Evolutionary conservation across 2,113 vertebrate genomes (phyloP).

Genomic region (Phocoena sinus): DNA sequence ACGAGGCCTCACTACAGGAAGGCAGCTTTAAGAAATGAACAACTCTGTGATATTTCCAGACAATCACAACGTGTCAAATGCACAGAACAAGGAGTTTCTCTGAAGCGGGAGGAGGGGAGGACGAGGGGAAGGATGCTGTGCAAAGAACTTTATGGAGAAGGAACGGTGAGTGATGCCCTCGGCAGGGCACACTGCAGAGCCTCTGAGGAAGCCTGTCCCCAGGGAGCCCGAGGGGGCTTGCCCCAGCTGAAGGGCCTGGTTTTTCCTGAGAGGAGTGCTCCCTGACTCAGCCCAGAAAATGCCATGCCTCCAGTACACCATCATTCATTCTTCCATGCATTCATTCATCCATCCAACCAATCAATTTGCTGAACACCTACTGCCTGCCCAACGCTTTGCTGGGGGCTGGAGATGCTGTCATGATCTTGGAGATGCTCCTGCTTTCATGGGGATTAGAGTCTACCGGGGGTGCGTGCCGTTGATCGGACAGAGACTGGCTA

Average conservation of each 20-base stretch:
- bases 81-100: conserved; percentile 24
- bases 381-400: not conserved
- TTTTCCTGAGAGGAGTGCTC: not conserved
- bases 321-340: not conserved
- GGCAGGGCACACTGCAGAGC: not conserved
- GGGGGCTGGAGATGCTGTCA: not conserved
- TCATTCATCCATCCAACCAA: not conserved
- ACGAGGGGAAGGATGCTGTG: not conserved
- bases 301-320: not conserved
- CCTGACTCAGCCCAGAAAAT: not conserved
- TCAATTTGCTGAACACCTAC: not conserved
- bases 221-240: not conserved
- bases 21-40: conserved; percentile 18
- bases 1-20: not conserved
- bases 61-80: not conserved
- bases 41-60: not conserved
- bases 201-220: not conserved
- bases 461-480: not conserved
- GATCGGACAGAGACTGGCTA: not conserved
- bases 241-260: not conserved
- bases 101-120: not conserved
- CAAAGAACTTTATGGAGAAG: not conserved
- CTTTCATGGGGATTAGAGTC: not conserved
- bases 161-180: not conserved
- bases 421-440: not conserved